Conservation (phyloP, 2,888 invertebrate genomes). For the Deroplatys truncata region DNA sequence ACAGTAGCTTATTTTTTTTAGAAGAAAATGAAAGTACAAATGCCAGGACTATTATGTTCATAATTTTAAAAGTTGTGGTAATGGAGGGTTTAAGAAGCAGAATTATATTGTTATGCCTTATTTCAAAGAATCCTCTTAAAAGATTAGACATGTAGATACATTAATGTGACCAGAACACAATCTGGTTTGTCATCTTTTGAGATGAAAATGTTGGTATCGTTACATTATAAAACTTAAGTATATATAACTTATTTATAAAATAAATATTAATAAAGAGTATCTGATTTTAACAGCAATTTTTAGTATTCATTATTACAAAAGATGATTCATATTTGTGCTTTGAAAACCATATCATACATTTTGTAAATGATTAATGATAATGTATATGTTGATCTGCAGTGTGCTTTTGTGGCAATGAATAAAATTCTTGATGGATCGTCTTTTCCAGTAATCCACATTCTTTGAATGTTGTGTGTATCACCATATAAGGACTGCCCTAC, state of each 20-base stretch:
- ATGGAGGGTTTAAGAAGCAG: background rate
- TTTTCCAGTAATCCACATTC: background rate
- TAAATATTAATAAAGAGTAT: background rate
- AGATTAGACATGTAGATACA: background rate
- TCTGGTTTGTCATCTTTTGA: too few species aligned
- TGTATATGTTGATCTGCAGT: background rate
- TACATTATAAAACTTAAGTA: background rate
- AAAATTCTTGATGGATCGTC: background rate
- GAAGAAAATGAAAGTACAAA: background rate
- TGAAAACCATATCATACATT: too few species aligned
- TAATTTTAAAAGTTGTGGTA: background rate
- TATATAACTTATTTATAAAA: background rate
- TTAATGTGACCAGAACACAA: background rate
- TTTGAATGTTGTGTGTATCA: too few species aligned
- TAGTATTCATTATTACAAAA: background rate
- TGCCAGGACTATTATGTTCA: background rate
- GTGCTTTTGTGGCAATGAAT: background rate
- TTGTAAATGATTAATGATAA: too few species aligned
- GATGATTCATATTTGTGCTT: too few species aligned
- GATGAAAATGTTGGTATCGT: background rate
- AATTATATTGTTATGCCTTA: background rate
- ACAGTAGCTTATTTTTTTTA: background rate
- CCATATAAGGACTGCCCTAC: too few species aligned
- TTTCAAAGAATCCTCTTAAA: background rate
- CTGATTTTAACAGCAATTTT: background rate